Evolutionary conservation across 1,140 invertebrate genomes (phyloP), one percentile per base, ranked within the genome.

Genomic region (Monomorium pharaonis): DNA sequence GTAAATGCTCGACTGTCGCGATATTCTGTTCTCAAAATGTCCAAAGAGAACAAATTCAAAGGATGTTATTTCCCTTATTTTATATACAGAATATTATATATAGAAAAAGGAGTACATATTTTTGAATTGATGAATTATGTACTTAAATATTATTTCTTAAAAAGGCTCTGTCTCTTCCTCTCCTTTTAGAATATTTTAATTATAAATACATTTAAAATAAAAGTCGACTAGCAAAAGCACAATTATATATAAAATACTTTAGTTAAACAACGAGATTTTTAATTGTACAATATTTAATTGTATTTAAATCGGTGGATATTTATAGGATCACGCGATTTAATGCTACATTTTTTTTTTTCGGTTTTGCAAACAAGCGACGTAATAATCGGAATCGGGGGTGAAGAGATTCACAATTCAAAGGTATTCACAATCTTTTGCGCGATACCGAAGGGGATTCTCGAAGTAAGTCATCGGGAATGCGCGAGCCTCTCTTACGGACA

Each of bases 391-490:
- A 76, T 30, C 21, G 54, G 51, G 14, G 16, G n/a, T n/a, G n/a
- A 10, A 58, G 18, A 6, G 27, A 21, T n/a, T n/a, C n/a, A n/a
- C n/a, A n/a, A n/a, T n/a, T n/a, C n/a, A n/a, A 24, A 56, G 30
- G 21, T 67, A 33, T 24, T 37, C 44, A 37, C 30, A 49, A 78
- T 69, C 21, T 24, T 54, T 69, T 2, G 42, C 21, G 14, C 14
- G 62, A 80, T 21, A 63, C 0, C 58, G 47, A 49, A 1, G 30
- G 10, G 65, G 44, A 47, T 69, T 30, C 33, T 72, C 51, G 51
- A 72, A 77, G 60, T 80, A 33, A 86, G 86, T 74, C 56, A 69
- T 76, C 70, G 62, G n/a, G 56, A 27, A 30, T 33, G 56, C 47
- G 42, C 62, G 10, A 37, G 5, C 21, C 33, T 27, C 33, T 27